Conservation (phyloP, 1,140 invertebrate species). For the Periplaneta americana region DNA sequence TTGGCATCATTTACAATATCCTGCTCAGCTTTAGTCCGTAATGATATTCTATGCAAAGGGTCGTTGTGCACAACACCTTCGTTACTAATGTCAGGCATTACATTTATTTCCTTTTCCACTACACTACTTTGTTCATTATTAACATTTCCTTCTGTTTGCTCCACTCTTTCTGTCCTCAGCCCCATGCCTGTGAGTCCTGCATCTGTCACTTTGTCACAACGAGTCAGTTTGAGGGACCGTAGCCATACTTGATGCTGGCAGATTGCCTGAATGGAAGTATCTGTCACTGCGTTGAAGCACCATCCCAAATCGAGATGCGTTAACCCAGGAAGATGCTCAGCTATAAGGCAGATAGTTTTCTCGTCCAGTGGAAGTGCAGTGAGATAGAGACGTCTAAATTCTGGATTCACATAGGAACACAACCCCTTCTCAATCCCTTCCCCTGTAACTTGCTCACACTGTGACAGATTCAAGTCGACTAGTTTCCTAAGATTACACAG, state of each 20-base stretch:
- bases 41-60: conserved; percentile 42
- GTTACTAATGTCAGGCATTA: not conserved
- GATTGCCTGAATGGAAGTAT: conserved; percentile 44
- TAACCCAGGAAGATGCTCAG: conserved; percentile 49
- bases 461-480: conserved; percentile 55
- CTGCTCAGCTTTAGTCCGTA: conserved; percentile 57
- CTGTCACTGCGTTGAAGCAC: conserved; percentile 59
- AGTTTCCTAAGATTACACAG: conserved; percentile 48
- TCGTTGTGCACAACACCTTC: not conserved
- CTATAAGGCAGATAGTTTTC: conserved; percentile 47
- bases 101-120: not conserved
- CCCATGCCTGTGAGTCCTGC: conserved; percentile 58
- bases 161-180: conserved; percentile 34
- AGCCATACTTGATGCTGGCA: conserved; percentile 53
- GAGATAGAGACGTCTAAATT: conserved; percentile 49
- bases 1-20: conserved; percentile 58
- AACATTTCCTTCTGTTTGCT: conserved; percentile 20
- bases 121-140: not conserved
- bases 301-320: conserved; percentile 55
- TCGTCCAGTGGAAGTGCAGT: conserved; percentile 56
- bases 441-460: conserved; percentile 56
- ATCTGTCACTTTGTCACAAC: conserved; percentile 59
- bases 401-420: conserved; percentile 23
- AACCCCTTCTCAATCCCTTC: conserved; percentile 45
- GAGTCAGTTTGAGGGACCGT: conserved; percentile 51